Evolutionary conservation across 2,888 invertebrate genomes (phyloP), one percentile per base, ranked within the genome.

Genomic region (Oscheius sp.): DNA sequence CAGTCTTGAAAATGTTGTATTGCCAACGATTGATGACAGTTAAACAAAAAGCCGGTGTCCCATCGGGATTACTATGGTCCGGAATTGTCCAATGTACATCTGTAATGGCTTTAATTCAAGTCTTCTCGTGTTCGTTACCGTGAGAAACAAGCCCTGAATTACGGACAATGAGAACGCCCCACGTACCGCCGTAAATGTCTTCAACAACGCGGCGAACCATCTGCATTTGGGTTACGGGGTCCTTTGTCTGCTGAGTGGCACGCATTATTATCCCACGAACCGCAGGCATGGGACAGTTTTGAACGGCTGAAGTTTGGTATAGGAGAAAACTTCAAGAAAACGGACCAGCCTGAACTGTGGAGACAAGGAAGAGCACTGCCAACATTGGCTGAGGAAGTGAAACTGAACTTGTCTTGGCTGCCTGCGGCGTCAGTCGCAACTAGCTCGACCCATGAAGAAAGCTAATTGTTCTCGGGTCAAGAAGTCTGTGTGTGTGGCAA

Each of bases 81-180:
- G 88, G 88, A 60, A 88, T 86, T 2, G 88, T 88, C 88, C 88
- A 88, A 63, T 88, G 88, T n/a, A 88, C 86, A 66, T 83, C 79
- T 80, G 57, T 32, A 74, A 62, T 32, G 47, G 9, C 48, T n/a
- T n/a, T 42, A 3, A 42, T 33, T 62, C 32, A 48, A 66, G 42
- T 9, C 29, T 5, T 50, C 10, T 47, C 2, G 7, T 55, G 4
- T 33, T 3, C 33, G 11, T 37, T 50, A 83, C 84, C 83, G 76
- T 83, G 83, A 5, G 87, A 86, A 13, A 88, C 85, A 5, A 88
- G 70, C 3, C 77, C 78, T 0, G 86, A 79, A 68, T 87, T 80
- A 33, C 84, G 73, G 13, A 88, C 81, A n/a, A 88, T 85, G 37
- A 88, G 73, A 21, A 88, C 88, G 48, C 88, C 88, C 88, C 88